Evolutionary conservation across 2,113 vertebrate genomes (phyloP), one percentile per base, ranked within the genome.

Genomic region (Glaucomys volans): DNA sequence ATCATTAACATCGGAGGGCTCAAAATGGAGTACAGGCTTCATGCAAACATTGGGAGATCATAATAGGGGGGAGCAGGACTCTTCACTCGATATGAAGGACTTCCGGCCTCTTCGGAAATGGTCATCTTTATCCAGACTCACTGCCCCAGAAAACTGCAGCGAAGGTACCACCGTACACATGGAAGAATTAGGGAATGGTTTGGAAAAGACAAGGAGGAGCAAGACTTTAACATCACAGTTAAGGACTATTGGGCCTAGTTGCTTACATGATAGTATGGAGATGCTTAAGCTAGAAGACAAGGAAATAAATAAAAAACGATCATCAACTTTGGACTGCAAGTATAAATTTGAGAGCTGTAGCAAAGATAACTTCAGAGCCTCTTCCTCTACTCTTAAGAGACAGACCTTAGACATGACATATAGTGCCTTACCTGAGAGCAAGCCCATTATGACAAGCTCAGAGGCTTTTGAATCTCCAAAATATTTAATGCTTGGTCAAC

Each of bases 121-220:
- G 98, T 99, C 99, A n/a, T 99, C 99, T n/a, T 98, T 99, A 90
- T 99, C 99, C 71, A 99, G 98, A 82, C 98, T 99, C 95, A 98
- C 96, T 84, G 97, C 95, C n/a, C 98, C 98, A 2, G 98, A 98
- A n/a, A 98, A 98, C 71, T 98, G 95, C 80, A 98, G 82, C 93
- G 98, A 98, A 35, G 98, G 92, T 87, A 97, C 96, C 4, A 94
- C 35, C 87, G 94, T 72, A 86, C 96, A 96, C 83, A 97, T 79
- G 0, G 96, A 44, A n/a, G 98, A 98, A 40, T 98, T 98, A 92
- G 98, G 92, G 98, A 64, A 98, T 89, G 92, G 95, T 87, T 92
- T 91, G 8, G 98, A 98, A 94, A 98, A 96, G 86, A 69, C 82
- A 74, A 95, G 96, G 87, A 96, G 96, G 96, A 98, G 99, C 76